Evolutionary conservation across 2,797 vertebrate genomes (phyloP).

Genomic region (Clamator glandarius): DNA sequence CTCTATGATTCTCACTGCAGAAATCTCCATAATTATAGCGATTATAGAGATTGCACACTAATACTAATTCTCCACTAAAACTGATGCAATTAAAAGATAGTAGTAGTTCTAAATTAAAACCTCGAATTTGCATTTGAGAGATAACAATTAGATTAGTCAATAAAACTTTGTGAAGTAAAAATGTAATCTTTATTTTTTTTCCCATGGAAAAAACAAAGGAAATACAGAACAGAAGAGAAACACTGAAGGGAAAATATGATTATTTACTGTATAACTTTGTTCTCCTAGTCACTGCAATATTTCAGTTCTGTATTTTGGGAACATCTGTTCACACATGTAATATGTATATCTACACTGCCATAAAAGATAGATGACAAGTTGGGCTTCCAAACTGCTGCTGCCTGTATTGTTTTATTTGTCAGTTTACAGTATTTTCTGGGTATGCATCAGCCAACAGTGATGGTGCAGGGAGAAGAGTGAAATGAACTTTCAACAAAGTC

Average conservation of each 20-base stretch:
- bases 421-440: neutral
- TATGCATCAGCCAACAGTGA: neutral
- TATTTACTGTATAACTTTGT: neutral
- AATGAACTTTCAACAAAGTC: neutral
- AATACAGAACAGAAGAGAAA: constrained; percentile 19
- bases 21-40: constrained; percentile 75
- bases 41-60: constrained; percentile 74
- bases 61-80: constrained; percentile 74
- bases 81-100: constrained; percentile 79
- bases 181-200: constrained; percentile 57
- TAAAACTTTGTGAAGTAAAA: constrained; percentile 70
- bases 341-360: constrained; percentile 29
- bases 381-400: neutral
- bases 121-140: constrained; percentile 77
- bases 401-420: neutral
- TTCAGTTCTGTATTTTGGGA: constrained; percentile 7
- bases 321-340: constrained; percentile 55
- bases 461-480: neutral
- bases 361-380: constrained; percentile 38
- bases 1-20: constrained; percentile 65
- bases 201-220: constrained; percentile 38
- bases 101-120: constrained; percentile 70
- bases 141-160: constrained; percentile 76
- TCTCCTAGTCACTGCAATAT: neutral
- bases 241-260: neutral